These are phyloP conservation scores for Notodonta ziczac DNA, from an alignment of 2,888 invertebrate species.

Conservation along the genomic window DNA sequence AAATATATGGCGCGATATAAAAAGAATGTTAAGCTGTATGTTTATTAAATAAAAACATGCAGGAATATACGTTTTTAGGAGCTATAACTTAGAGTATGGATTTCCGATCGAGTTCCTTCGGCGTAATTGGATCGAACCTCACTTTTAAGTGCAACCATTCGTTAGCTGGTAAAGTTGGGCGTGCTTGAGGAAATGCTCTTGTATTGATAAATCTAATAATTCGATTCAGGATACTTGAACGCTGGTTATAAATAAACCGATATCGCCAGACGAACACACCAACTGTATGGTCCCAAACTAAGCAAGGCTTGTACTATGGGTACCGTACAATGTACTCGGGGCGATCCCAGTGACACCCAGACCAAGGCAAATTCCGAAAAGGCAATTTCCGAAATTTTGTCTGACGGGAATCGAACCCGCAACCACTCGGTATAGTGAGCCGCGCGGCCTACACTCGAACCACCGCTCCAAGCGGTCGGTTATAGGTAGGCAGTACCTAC, in stretches of 20 bases:
- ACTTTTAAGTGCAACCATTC: background rate
- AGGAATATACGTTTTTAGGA: background rate
- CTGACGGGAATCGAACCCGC: too few relatives aligned
- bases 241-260: background rate
- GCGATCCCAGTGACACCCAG: too few relatives aligned
- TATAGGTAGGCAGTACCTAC: too few relatives aligned
- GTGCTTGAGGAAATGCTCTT: background rate
- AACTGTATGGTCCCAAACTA: too few relatives aligned
- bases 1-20: background rate
- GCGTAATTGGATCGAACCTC: background rate
- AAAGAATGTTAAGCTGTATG: background rate
- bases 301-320: too few relatives aligned
- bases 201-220: background rate
- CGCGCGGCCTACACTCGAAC: too few relatives aligned
- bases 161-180: background rate
- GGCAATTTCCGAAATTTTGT: too few relatives aligned
- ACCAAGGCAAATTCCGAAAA: too few relatives aligned
- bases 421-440: too few relatives aligned
- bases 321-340: too few relatives aligned
- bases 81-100: background rate
- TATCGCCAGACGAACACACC: too few relatives aligned
- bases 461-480: too few relatives aligned
- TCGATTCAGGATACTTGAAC: background rate
- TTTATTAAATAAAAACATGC: background rate
- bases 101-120: background rate